Conservation (phyloP, 2,113 vertebrate genomes). For the Dolichotis patagonum region DNA sequence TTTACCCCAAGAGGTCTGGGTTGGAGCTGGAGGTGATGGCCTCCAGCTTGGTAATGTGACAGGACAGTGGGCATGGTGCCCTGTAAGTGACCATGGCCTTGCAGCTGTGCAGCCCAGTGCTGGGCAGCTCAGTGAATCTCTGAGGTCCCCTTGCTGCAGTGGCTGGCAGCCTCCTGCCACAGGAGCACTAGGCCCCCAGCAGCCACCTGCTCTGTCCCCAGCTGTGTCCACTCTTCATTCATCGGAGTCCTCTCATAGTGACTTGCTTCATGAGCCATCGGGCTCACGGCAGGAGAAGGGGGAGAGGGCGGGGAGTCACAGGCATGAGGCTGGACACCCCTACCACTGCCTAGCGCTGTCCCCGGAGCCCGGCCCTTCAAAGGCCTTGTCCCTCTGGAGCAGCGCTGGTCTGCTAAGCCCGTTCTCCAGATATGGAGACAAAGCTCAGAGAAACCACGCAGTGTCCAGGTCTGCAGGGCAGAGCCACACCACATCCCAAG, state of each 20-base stretch:
- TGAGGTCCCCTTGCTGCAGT: too few species aligned
- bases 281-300: not conserved
- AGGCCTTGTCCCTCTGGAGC: too few species aligned
- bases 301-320: not conserved
- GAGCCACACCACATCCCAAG: not conserved
- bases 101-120: not conserved
- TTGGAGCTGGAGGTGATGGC: not conserved
- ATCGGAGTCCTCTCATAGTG: not conserved
- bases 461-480: not conserved
- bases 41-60: not conserved
- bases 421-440: not conserved
- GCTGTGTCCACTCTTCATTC: not conserved
- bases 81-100: not conserved
- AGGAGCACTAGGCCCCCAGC: not conserved
- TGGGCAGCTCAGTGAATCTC: not conserved
- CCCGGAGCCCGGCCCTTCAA: not conserved
- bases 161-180: not conserved
- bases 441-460: not conserved
- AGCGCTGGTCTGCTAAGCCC: not conserved
- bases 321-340: fast-evolving
- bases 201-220: not conserved
- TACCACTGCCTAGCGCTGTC: not conserved
- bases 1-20: not conserved
- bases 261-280: not conserved
- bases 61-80: not conserved